phyloP scores from a whole-genome alignment of 2,113 vertebrate genomes.

The Urocynchramus pylzowi region DNA sequence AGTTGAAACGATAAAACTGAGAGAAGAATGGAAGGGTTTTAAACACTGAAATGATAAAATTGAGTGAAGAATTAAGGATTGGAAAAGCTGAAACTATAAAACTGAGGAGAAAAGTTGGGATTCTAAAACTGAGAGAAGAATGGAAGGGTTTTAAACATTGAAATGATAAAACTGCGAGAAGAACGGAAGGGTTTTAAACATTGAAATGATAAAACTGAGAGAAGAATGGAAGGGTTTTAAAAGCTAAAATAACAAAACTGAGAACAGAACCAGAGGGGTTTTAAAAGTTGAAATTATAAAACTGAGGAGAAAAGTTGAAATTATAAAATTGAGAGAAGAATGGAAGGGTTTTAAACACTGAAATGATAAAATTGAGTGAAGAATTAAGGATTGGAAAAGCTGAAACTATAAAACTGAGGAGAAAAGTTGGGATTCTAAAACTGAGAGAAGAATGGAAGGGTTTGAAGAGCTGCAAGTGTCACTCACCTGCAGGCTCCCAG shows the following conservation, averaged over 20 bases:
- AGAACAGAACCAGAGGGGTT: too few relatives aligned
- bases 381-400: too few relatives aligned
- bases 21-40: not conserved
- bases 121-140: not conserved
- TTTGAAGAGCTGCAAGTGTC: fast-evolving
- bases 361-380: not conserved
- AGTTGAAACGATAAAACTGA: not conserved
- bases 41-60: not conserved
- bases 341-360: not conserved
- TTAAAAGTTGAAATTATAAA: not conserved
- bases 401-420: too few relatives aligned
- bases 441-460: too few relatives aligned
- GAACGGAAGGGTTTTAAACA: not conserved
- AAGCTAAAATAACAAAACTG: too few relatives aligned
- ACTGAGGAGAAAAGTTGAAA: not conserved
- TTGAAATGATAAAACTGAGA: not conserved
- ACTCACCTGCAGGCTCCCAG: not conserved
- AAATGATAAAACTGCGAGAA: not conserved
- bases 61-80: not conserved
- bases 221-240: fast-evolving
- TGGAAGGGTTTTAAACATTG: fast-evolving
- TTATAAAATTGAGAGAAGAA: too few relatives aligned
- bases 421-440: too few relatives aligned
- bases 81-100: not conserved
- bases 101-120: not conserved